phyloP scores from a whole-genome alignment of 2,888 invertebrate genomes.

The Nycteola revayana region DNA sequence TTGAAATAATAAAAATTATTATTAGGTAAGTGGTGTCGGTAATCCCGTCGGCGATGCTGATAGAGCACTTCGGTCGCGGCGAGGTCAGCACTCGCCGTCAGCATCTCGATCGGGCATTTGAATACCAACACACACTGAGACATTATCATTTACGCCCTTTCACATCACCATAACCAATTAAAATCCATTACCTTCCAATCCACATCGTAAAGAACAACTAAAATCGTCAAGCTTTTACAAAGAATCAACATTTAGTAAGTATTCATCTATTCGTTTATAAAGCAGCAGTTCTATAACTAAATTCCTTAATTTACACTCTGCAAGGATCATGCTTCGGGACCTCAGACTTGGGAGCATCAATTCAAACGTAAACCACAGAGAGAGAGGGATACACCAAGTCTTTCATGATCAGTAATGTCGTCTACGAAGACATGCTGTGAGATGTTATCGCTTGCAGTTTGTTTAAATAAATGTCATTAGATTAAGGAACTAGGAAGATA shows the following conservation, averaged over 20 bases:
- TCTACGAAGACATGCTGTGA: conserved; percentile 61
- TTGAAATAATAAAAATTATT: conserved; percentile 33
- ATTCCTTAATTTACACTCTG: conserved; percentile 65
- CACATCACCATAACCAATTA: conserved; percentile 78
- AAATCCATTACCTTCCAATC: conserved; percentile 81
- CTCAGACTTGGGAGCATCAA: conserved; percentile 53
- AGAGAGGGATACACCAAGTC: conserved; percentile 60
- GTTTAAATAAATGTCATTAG: conserved; percentile 51
- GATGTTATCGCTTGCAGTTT: conserved; percentile 75
- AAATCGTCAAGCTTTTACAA: conserved; percentile 77
- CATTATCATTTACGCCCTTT: conserved; percentile 73
- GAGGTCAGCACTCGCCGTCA: conserved; percentile 64
- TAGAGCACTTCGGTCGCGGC: conserved; percentile 73
- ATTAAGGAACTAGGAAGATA: conserved; percentile 69
- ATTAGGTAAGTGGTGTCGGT: conserved; percentile 66
- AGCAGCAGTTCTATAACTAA: conserved; percentile 71
- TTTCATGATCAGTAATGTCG: conserved; percentile 41
- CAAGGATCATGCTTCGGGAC: conserved; percentile 72
- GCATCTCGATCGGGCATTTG: conserved; percentile 85
- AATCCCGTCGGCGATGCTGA: conserved; percentile 73
- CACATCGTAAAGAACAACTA: conserved; percentile 78
- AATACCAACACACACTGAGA: conserved; percentile 87
- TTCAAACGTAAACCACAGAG: conserved; percentile 37
- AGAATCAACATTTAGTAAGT: conserved; percentile 78
- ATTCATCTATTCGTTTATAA: conserved; percentile 57